Conservation (phyloP, 2,888 invertebrate genomes). For the Apotomis capreana region DNA sequence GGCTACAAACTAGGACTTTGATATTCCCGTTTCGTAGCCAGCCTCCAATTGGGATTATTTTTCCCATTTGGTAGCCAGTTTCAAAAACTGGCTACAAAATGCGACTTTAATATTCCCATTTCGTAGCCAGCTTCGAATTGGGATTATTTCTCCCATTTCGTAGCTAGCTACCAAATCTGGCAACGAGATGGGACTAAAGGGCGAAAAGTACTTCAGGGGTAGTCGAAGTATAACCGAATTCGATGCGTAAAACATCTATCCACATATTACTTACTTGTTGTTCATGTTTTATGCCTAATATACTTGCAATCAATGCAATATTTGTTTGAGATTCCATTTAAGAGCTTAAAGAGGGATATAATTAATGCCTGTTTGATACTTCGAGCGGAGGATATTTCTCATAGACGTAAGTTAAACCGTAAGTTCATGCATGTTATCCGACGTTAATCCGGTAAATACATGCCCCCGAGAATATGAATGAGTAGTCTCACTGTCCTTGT, state of each 20-base stretch:
- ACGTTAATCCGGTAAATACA: constrained; percentile 1
- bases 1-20: no score
- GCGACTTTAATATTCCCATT: no score
- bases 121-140: no score
- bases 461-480: no score
- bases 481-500: no score
- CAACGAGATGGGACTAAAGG: no score
- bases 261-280: background rate
- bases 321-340: constrained; percentile 1
- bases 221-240: constrained; percentile 1
- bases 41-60: no score
- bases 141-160: no score
- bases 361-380: constrained; percentile 1
- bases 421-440: background rate
- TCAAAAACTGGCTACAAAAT: no score
- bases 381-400: constrained; percentile 5
- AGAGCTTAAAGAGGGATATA: constrained; percentile 1
- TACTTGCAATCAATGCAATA: background rate
- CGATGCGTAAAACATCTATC: constrained; percentile 3
- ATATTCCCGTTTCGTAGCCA: no score
- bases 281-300: constrained; percentile 7
- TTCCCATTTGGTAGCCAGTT: no score
- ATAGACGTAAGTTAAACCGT: constrained; percentile 1
- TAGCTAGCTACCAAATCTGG: no score
- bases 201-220: constrained; percentile 3